Base-by-base conservation (phyloP, 92 coral and sea anemone species). In the Phenganax stokvisi region DNA sequence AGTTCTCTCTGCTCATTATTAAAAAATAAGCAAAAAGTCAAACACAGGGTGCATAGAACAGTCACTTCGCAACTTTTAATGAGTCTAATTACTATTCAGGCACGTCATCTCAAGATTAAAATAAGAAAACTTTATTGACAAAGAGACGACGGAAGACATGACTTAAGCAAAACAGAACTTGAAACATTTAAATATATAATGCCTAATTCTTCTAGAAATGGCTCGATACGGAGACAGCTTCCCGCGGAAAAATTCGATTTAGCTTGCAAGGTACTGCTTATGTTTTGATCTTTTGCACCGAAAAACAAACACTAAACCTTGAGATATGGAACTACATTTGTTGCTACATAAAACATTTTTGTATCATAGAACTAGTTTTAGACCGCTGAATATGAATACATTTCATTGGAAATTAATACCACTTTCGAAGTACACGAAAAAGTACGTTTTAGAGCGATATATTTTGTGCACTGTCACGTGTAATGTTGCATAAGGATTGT, bases 191-290 rank as follows among this genome's bases (percentile, higher is more conserved):
- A 0, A 8, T 68, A 37, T 37, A 68, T 53, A 20, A 68, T 68
- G 73, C 29, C 58, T 63, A 47, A 10, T 10, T 16, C 29, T 15
- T 63, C 74, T 3, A 52, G 60, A 15, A 91, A 94, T 87, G 97
- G 96, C 29, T 93, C 98, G 17, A 83, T 85, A 25, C 89, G 92
- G 12, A 73, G 96, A 9, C 96, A 88, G 69, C 0, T 16, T 10
- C 83, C 92, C 0, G 90, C 97, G 56, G 98, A 94, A 58, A 86
- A 78, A 64, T 94, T 90, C 75, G 98, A 94, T 62, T 84, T 94
- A 8, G 98, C 98, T 11, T 94, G 97, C 80, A 94, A 94, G 97
- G 97, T 93, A 68, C 13, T 68, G 54, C 29, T 37, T 30, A 28
- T 30, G 11, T 16, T 68, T 68, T 68, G 73, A 68, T 10, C 73